Base-by-base conservation (phyloP, 2,888 invertebrate species). In the Eudemis profundana region DNA sequence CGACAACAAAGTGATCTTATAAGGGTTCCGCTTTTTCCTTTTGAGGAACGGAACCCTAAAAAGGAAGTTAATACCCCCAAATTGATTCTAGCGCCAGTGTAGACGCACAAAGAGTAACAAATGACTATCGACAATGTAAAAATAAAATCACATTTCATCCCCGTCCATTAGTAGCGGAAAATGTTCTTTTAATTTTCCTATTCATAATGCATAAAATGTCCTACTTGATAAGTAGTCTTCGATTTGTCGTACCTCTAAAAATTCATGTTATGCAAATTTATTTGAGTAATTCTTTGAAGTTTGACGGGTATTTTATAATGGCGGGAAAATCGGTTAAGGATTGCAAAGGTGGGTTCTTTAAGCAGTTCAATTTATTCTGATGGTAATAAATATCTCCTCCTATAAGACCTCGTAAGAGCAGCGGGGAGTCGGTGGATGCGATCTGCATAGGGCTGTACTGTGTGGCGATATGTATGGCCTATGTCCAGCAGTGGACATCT, bases 211-310 rank as follows among this genome's bases (percentile, higher is more conserved):
- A 50, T 63, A 33, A 21, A 56, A 63, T 49, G 47, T 42, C 33
- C 23, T 42, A 51, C 27, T 57, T 57, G 36, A 50, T 63, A 63
- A 63, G 56, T 42, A 44, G 27, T 23, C 27, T 51, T 64, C 36
- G 50, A 51, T 64, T 64, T 50, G 15, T 27, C 47, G 27, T 47
- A 23, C 36, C 50, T 57, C 21, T 51, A 4, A 57, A 42, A 63
- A 64, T 64, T 64, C 36, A 64, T 64, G 64, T 44, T 51, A 64
- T 63, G 63, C 29, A 49, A 63, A 63, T 64, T 42, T 8, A 51
- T 64, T 64, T 57, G 21, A 49, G 23, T 36, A 63, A 57, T 50
- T 56, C 33, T 15, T 44, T 17, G n/a, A 64, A 64, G 57, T 57
- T 64, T 57, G 14, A 44, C 40, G 49, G 33, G 12, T 50, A 21